Evolutionary conservation across 2,797 vertebrate genomes (phyloP), one percentile per base, ranked within the genome.

Genomic region (Numenius phaeopus): DNA sequence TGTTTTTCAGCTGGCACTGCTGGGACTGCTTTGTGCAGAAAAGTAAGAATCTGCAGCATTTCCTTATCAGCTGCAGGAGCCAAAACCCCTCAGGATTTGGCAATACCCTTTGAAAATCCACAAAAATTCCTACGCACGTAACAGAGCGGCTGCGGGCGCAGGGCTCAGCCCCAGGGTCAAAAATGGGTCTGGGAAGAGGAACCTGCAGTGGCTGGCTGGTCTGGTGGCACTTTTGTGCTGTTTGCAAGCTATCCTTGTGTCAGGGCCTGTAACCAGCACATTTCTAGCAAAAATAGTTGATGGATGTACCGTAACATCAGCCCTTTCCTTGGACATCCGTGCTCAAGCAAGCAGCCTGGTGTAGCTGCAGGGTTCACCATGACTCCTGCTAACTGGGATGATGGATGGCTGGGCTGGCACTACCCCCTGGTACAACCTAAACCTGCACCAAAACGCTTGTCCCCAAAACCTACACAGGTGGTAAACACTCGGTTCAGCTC

Each of bases 261-360:
- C 59, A 73, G 46, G 30, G 75, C 44, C 40, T 83, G 80, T 11
- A 67, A 89, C 15, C 62, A 80, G 37, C 50, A 73, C 20, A 5
- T 44, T 67, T 40, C 61, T 37, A 34, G 39, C 26, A 54, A 61
- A 62, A 71, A 70, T 26, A 49, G 18, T 3, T 39, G 73, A 47
- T 4, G n/a, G 39, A 72, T 18, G 12, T 26, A 57, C 50, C 8
- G 3, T 1, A 26, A 24, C 34, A 59, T 6, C 61, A 55, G 8
- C 26, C 46, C 27, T 29, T 76, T 20, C 44, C 0, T 0, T 2
- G 42, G 2, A 50, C 32, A 70, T 2, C 49, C 1, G 0, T 2
- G 57, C 40, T 3, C 0, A 0, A 65, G 54, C n/a, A 44, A 64
- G 39, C 49, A 76, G 39, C 40, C 27, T 1, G 0, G 4, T 4